Base-by-base conservation (phyloP, 2,797 vertebrate genomes). In the Oreochromis grahami region DNA sequence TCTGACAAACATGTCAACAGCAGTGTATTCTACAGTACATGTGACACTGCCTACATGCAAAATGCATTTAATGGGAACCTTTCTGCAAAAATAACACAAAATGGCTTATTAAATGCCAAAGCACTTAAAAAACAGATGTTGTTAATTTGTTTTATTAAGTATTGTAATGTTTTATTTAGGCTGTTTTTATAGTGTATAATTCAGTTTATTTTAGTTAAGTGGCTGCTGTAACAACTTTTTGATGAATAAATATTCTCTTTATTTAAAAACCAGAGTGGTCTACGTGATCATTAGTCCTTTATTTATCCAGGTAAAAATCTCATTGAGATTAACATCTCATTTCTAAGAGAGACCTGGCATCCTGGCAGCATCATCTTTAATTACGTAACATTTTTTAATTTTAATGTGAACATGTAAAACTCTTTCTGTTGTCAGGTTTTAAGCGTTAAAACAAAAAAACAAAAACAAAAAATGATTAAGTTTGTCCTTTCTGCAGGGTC, bases 401-500 rank as follows among this genome's bases (percentile, higher is more conserved):
- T 48, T 36, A 72, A 72, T 4, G 1, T 72, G 9, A 19, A 29
- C 24, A 32, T 1, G 24, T 72, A 48, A 72, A 72, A 48, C 3
- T 29, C 13, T 5, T 48, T 72, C 68, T 48, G 43, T 74, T 50
- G 9, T 19, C 43, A 50, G 11, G 3, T 74, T 74, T 74, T 50
- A 74, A 32, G 43, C 19, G 15, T 32, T 74, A 32, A 70, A 70
- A 24, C 2, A 15, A 70, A 24, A 2, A 19, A 21, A 1, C 4
- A 34, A n/a, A 34, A n/a, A n/a, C 2, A 74, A 72, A 50, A 50
- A 48, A 72, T 12, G 4, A 29, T 3, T 0, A 2, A 34, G 7
- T 80, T 14, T 84, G 81, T 43, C 79, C 63, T 88, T 26, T 80
- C 3, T 76, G 3, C 88, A 99, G 98, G 98, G 98, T 84, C 94